Evolutionary conservation across 1,140 invertebrate species (phyloP), one percentile per base, ranked within the genome.

Genomic region (Nephila pilipes): DNA sequence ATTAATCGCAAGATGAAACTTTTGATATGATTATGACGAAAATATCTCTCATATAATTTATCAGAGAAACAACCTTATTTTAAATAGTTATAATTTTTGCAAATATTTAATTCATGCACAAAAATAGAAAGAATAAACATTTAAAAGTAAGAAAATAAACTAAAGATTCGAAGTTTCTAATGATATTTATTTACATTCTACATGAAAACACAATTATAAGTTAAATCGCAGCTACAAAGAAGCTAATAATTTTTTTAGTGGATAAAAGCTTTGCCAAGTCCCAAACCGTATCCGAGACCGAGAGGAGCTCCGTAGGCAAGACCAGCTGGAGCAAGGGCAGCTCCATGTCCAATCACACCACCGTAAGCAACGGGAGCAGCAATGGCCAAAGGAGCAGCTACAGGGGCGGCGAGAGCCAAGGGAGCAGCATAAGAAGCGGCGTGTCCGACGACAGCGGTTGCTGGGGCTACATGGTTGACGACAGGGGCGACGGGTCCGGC

Each of bases 401-500:
- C 65, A 16, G 29, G 65, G 65, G 65, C 29, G 16, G 65, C 69
- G 18, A 75, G 29, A 36, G 69, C 69, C 29, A 75, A 36, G 5
- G 32, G 69, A 36, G 69, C 32, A 36, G 69, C 69, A 10, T 75
- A 75, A 29, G 63, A 65, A 29, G 63, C 63, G 2, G 63, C 63
- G 0, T 65, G 63, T 29, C 63, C 63, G 12, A 65, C 63, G 14
- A 29, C 63, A 29, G 63, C 63, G 32, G 32, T 0, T 32, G 65
- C 69, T 36, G 69, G 69, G 18, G 69, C 69, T 6, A 75, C 69
- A 29, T 75, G 69, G 32, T 75, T 75, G 32, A 75, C 69, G 5
- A 75, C 69, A 20, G 69, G 69, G 69, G 69, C 69, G 0, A 75
- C 69, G 18, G 69, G 69, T 18, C 69, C 69, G 69, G 69, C 69